Evolutionary conservation across 2,888 invertebrate species (phyloP).

Genomic region (Cremastinae sp.): DNA sequence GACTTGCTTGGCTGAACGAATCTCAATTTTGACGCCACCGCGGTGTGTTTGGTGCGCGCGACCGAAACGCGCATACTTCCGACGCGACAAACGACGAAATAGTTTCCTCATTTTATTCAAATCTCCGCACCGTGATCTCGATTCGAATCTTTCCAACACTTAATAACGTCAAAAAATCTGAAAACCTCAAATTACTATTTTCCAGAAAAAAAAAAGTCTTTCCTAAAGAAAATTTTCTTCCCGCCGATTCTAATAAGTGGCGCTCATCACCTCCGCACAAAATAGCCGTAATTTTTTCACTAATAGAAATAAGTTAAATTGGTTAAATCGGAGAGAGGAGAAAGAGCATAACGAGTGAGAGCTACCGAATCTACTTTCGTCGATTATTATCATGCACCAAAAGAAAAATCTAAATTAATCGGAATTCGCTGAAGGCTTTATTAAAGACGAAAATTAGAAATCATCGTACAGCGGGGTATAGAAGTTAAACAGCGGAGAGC

Average conservation of each 20-base stretch:
- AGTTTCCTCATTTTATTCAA: too few species aligned
- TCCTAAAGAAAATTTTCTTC: too few species aligned
- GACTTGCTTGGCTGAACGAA: slow-evolving; percentile 34
- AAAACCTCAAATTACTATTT: too few species aligned
- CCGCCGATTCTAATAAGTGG: too few species aligned
- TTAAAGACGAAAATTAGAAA: slow-evolving; percentile 17
- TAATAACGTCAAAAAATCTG: too few species aligned
- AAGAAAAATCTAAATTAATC: not conserved
- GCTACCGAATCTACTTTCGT: slow-evolving; percentile 1
- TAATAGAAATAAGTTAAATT: not conserved
- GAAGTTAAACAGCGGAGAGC: slow-evolving; percentile 22
- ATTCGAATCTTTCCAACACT: too few species aligned
- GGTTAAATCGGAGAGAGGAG: not conserved
- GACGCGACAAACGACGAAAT: too few species aligned
- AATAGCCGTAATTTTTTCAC: too few species aligned
- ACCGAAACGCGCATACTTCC: not conserved
- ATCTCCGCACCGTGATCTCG: too few species aligned
- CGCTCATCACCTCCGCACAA: too few species aligned
- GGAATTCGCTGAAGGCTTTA: not conserved
- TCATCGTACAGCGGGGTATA: slow-evolving; percentile 9
- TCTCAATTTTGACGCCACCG: slow-evolving; percentile 30
- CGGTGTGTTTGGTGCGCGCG: not conserved
- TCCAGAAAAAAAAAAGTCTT: too few species aligned
- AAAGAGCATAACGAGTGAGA: not conserved
- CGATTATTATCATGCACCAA: not conserved